phyloP scores from a whole-genome alignment of 2,888 invertebrate species.

The Beris chalybata region DNA sequence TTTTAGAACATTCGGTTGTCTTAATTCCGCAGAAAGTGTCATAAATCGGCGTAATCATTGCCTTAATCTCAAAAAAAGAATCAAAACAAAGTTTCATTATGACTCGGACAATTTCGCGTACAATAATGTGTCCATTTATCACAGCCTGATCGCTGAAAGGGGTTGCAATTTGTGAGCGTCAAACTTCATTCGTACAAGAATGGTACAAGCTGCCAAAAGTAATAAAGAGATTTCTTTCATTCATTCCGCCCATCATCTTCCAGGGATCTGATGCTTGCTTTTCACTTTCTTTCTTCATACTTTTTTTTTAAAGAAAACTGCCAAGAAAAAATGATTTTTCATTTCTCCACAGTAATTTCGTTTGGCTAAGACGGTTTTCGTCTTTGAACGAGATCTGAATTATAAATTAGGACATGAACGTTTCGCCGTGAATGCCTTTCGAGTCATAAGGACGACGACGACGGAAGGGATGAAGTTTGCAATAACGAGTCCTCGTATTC shows the following conservation, averaged over 20 bases:
- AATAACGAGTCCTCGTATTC: too few species aligned
- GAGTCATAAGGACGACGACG: too few species aligned
- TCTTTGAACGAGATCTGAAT: slow-evolving; percentile 21
- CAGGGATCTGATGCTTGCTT: not conserved
- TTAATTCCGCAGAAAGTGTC: too few species aligned
- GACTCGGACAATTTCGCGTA: slow-evolving; percentile 24
- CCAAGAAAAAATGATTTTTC: slow-evolving; percentile 19
- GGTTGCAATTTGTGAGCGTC: slow-evolving; percentile 31
- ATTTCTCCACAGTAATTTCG: slow-evolving; percentile 20
- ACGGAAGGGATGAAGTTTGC: too few species aligned
- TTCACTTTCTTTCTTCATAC: not conserved
- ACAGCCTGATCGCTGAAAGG: slow-evolving; percentile 27
- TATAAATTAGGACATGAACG: slow-evolving; percentile 18
- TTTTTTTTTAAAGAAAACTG: not conserved
- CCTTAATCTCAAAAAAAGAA: too few species aligned
- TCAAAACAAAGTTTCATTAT: slow-evolving; percentile 21
- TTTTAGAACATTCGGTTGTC: too few species aligned
- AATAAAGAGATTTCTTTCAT: slow-evolving; percentile 28
- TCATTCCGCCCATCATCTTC: slow-evolving; percentile 28
- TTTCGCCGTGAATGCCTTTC: too few species aligned
- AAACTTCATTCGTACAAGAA: slow-evolving; percentile 13
- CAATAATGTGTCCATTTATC: slow-evolving; percentile 24
- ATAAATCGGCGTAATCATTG: too few species aligned
- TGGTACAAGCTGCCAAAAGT: not conserved
- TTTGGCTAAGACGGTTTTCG: slow-evolving; percentile 18